Percentiles rank a stretch among this genome's conserved stretches.
Evolutionary conservation across 2,797 vertebrate species (phyloP).

Genomic region (Hirundo rustica): DNA sequence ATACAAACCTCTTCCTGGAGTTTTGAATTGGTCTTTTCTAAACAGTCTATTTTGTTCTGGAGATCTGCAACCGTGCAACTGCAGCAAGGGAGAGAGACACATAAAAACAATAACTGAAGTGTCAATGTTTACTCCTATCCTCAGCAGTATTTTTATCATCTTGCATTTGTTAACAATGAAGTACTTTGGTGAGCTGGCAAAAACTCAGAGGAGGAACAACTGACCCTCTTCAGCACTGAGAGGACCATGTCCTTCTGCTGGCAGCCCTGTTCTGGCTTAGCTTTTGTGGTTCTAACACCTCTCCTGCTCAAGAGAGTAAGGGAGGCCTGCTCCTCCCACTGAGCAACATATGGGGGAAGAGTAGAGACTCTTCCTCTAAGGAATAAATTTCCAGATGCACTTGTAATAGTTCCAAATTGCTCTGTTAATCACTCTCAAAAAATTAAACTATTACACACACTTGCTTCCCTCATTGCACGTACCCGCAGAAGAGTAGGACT

Average conservation of each 20-base stretch:
- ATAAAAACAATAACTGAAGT: background rate
- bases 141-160: background rate
- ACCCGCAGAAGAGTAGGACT: background rate
- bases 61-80: conserved; percentile 94
- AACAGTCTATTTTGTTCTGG: conserved; percentile 92
- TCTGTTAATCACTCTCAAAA: background rate
- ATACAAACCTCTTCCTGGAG: conserved; percentile 93
- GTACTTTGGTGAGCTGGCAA: background rate
- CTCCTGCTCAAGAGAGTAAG: background rate
- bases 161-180: background rate
- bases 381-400: background rate
- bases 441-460: background rate
- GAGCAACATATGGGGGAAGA: background rate
- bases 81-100: background rate
- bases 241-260: background rate
- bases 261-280: background rate
- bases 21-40: conserved; percentile 97
- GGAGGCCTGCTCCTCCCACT: background rate
- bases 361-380: background rate
- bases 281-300: background rate
- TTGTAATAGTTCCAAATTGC: background rate
- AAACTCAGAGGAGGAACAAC: background rate
- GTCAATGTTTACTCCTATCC: background rate
- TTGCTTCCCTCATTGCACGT: background rate
- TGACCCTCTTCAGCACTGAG: background rate